These are phyloP conservation scores for Neodiprion pinetum DNA, from an alignment of 1,140 invertebrate species.

Conservation along the genomic window DNA sequence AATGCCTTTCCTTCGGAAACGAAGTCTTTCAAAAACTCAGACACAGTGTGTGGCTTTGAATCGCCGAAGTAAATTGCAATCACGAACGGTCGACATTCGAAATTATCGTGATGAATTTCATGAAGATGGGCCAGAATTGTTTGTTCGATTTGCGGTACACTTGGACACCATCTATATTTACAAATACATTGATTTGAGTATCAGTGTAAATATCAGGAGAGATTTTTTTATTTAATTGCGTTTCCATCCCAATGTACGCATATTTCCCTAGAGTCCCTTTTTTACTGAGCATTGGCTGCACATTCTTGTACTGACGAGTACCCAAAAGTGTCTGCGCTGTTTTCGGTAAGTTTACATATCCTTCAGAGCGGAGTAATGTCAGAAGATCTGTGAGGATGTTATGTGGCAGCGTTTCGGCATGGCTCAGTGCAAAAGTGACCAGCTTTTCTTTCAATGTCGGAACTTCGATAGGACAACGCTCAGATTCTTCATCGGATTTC, in stretches of 20 bases:
- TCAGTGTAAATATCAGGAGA: slow-evolving; percentile 3
- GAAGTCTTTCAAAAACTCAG: slow-evolving; percentile 18
- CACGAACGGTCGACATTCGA: slow-evolving; percentile 10
- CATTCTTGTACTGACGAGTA: not conserved
- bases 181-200: slow-evolving; percentile 1
- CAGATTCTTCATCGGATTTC: too few species aligned
- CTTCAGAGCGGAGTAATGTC: not conserved
- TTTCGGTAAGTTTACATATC: not conserved
- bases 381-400: not conserved
- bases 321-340: not conserved
- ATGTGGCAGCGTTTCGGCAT: not conserved
- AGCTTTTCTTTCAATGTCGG: too few species aligned
- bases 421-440: too few species aligned
- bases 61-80: slow-evolving; percentile 16
- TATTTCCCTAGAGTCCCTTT: slow-evolving; percentile 12
- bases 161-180: slow-evolving; percentile 18
- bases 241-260: slow-evolving; percentile 19
- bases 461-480: too few species aligned
- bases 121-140: slow-evolving; percentile 17
- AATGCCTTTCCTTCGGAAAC: slow-evolving; percentile 13
- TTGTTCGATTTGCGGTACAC: slow-evolving; percentile 13
- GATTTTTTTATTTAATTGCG: slow-evolving; percentile 5
- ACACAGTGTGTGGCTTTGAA: slow-evolving; percentile 8
- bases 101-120: slow-evolving; percentile 22
- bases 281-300: not conserved